Evolutionary conservation across 2,888 invertebrate species (phyloP), one percentile per base, ranked within the genome.

Genomic region (Tortricodes alternella): DNA sequence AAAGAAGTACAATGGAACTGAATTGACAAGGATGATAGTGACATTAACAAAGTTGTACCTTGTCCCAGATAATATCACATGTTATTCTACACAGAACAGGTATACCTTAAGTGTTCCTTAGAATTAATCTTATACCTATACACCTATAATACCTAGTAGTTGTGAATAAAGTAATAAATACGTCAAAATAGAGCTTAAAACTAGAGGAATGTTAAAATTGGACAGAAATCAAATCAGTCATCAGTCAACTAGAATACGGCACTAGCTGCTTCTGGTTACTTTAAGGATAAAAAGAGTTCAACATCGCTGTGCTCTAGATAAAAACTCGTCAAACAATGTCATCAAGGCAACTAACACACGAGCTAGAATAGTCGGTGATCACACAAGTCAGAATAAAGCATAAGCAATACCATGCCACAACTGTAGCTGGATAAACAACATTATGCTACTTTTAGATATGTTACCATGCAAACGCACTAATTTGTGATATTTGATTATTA

Each of bases 201-300:
- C 59, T 67, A 73, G 62, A 64, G 78, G 76, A 79, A 79, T 78
- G 75, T 73, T 49, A 38, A 67, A 65, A 29, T 46, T 62, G 52
- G 43, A 48, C 48, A 59, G 48, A 53, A 48, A 55, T 37, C 18
- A 41, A 48, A 29, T 18, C 23, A 19, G 15, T 16, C 24, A 35
- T 49, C 48, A 55, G 55, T 43, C 55, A 48, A 48, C 7, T 19
- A 15, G 11, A 5, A 41, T 8, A 11, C 27, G 16, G 13, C 9
- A 9, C 8, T 21, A 16, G 11, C 18, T 46, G 11, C 32, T 29
- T n/a, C 16, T 11, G 2, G 8, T 43, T 27, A 6, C 23, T 35
- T 11, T 41, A 8, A 7, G 8, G 1, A n/a, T 1, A 32, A 39
- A 7, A 24, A 2, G 24, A n/a, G n/a, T n/a, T n/a, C n/a, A n/a